These are phyloP conservation scores for Solenopsis invicta DNA, from an alignment of 1,140 invertebrate species.

Conservation along the genomic window DNA sequence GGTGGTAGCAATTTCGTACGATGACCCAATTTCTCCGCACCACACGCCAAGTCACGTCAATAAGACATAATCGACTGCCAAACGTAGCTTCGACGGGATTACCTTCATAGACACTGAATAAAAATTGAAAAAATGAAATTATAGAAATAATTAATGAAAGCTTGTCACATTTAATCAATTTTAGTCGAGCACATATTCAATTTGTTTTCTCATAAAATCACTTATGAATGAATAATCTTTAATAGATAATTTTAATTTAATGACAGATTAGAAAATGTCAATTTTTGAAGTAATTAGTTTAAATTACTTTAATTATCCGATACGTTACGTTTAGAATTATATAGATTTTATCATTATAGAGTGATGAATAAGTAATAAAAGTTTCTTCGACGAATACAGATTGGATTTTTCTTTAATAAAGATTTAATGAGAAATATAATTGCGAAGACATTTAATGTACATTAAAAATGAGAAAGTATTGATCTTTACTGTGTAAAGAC, in stretches of 20 bases:
- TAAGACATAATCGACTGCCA: slow-evolving; percentile 56
- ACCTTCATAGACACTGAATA: not conserved
- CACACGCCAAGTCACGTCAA: slow-evolving; percentile 35
- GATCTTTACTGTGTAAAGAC: not conserved
- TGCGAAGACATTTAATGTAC: not conserved
- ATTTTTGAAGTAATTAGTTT: not conserved
- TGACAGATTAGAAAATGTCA: not conserved
- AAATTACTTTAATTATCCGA: not conserved
- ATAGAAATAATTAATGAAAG: slow-evolving; percentile 8
- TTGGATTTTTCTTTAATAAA: not conserved
- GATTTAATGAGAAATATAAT: not conserved
- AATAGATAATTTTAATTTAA: not conserved
- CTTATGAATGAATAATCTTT: not conserved
- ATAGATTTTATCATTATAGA: not conserved
- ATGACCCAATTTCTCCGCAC: slow-evolving; percentile 47
- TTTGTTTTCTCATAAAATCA: not conserved
- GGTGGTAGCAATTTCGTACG: slow-evolving; percentile 50
- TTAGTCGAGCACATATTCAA: not conserved
- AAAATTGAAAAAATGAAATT: slow-evolving; percentile 14
- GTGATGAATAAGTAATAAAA: not conserved
- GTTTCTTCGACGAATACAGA: not conserved
- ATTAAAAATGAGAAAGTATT: not conserved
- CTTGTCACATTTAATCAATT: not conserved
- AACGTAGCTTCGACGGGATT: not conserved
- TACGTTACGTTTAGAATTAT: not conserved